A percentile compares a stretch with the other conserved stretches of the same genome.
These are phyloP conservation scores for Nephotettix cincticeps DNA, from an alignment of 1,140 invertebrate species.

Conservation along the genomic window DNA sequence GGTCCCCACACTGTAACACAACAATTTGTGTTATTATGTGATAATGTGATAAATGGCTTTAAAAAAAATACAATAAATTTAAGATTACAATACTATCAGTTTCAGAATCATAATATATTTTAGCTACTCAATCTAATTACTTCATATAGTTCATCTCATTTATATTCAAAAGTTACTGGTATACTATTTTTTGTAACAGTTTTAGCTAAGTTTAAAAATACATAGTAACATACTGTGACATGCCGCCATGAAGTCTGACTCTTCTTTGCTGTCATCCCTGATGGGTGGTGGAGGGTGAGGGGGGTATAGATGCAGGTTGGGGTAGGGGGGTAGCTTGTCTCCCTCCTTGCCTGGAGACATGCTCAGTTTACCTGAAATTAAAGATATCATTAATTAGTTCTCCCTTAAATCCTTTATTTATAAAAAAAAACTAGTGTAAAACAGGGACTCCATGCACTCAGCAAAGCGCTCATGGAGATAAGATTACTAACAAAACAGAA, in stretches of 20 bases:
- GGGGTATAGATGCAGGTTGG: conserved; percentile 37
- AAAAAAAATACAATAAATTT: too few relatives aligned
- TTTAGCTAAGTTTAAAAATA: background rate
- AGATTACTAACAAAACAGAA: too few relatives aligned
- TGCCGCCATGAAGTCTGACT: conserved; percentile 58
- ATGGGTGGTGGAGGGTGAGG: conserved; percentile 31
- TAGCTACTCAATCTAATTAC: too few relatives aligned
- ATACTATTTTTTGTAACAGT: background rate
- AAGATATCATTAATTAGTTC: too few relatives aligned
- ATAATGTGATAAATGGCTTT: too few relatives aligned
- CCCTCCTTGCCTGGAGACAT: conserved; percentile 39
- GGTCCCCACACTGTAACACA: conserved; percentile 61
- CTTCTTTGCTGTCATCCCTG: conserved; percentile 50
- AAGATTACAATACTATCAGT: too few relatives aligned
- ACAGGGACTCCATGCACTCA: too few relatives aligned
- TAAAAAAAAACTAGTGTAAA: too few relatives aligned
- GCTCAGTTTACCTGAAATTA: conserved; percentile 38
- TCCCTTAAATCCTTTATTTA: too few relatives aligned
- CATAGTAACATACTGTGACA: conserved; percentile 65
- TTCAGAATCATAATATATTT: too few relatives aligned
- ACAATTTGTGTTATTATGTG: conserved; percentile 27
- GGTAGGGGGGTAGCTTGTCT: conserved; percentile 39
- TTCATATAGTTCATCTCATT: too few relatives aligned
- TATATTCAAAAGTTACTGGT: background rate
- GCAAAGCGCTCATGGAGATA: too few relatives aligned